Base-by-base conservation (phyloP, 2,113 vertebrate species). In the Sinocyclocheilus anophthalmus region DNA sequence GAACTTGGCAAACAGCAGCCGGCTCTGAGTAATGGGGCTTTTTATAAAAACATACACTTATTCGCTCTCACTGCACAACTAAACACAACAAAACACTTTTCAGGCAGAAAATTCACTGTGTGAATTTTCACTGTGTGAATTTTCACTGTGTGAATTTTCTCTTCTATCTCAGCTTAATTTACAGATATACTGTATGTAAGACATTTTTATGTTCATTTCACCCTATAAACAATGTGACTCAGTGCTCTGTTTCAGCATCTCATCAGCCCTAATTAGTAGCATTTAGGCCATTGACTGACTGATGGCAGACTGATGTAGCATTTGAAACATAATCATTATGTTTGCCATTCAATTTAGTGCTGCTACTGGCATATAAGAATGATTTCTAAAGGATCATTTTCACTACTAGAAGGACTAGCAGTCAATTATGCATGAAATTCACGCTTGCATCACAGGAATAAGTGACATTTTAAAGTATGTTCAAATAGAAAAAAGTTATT, bases 1-100 rank as follows among this genome's bases (percentile, higher is more conserved):
- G 79, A 81, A 67, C 22, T n/a, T 81, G 79, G 61, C 79, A 48
- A 79, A 59, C 20, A 37, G 70, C 53, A 61, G 69, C 59, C 20
- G 3, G 42, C 63, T 37, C 18, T 7, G 65, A 45, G 67, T 22
- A 57, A 61, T 24, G 70, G 22, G n/a, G 59, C 18, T 26, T 77
- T 76, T 67, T 22, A 80, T 77, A 26, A 61, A 65, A 59, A 81
- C 24, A 48, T 45, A 45, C 78, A 61, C 37, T 61, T n/a, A n/a
- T 9, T 48, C 53, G 9, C 55, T 73, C 57, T 67, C 78, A 24
- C 33, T 42, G 77, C 57, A 63, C 22, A 39, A 1, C 55, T 63
- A 59, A 13, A 22, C 50, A 3, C 45, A 45, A 45, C 45, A 45
- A 45, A 45, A 45, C 45, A 11, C 2, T 45, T 45, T 11, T 11